Evolutionary conservation across 2,797 vertebrate species (phyloP), one percentile per base, ranked within the genome.

Genomic region (Varecia variegata): DNA sequence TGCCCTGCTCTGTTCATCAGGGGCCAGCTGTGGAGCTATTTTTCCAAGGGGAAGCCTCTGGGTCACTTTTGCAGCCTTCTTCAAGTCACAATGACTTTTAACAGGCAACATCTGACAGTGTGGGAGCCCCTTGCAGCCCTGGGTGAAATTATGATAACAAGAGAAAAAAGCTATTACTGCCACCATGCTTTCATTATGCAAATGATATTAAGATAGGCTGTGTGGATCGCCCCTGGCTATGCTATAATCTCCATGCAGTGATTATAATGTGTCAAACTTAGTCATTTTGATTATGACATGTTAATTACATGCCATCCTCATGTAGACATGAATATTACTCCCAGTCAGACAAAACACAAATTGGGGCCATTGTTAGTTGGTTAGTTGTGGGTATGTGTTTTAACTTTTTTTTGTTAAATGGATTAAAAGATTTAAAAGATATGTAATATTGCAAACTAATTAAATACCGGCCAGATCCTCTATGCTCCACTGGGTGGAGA

Each of bases 121-220:
- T 80, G 96, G 98, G 98, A 98, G 98, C 98, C 99, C 99, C 99
- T 99, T 99, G 99, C 99, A 98, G 99, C 99, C 99, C 99, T 99
- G 99, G 99, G 99, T 99, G 99, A 99, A 99, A 99, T 99, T 99
- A 99, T 99, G 99, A 99, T 99, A 99, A 99, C 99, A 99, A 99
- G 99, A 99, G 99, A 99, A 99, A 99, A 99, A 99, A 99, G 99
- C 99, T 99, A 99, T 99, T 99, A 99, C 99, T 99, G 99, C 99
- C 99, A 99, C 99, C 99, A 99, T 99, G 99, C 99, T 99, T 99
- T 99, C 99, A 99, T 99, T 99, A 99, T 99, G 99, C 99, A 99
- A 99, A 99, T 99, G 99, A 99, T 99, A 99, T 99, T 99, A 99
- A 99, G 99, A 99, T 99, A 99, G 99, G 99, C 99, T 98, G 98